Percentiles rank a stretch among this genome's conserved stretches.
These are phyloP conservation scores for Onthophagus sagittarius DNA, from an alignment of 2,888 invertebrate species.

Conservation along the genomic window DNA sequence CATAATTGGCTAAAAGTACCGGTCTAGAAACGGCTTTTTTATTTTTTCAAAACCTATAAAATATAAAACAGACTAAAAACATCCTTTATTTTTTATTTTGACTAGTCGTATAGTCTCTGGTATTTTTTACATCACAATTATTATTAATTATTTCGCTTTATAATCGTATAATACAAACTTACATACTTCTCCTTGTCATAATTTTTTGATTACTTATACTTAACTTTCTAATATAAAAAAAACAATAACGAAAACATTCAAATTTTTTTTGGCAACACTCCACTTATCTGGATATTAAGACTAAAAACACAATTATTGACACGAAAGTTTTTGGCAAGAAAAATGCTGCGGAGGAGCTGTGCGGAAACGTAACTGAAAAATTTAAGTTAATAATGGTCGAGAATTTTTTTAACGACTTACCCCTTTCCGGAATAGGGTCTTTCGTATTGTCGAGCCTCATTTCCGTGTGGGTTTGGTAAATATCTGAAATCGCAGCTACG, in stretches of 20 bases:
- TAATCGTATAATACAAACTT: neutral
- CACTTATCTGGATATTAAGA: conserved; percentile 20
- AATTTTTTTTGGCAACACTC: neutral
- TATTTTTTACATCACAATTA: conserved; percentile 7
- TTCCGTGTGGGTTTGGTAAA: conserved; percentile 66
- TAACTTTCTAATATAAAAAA: neutral
- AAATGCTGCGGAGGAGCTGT: neutral
- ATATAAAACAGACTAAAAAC: conserved; percentile 19
- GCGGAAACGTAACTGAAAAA: conserved; percentile 22
- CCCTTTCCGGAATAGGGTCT: conserved; percentile 77
- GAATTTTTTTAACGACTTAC: conserved; percentile 46
- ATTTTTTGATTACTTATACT: conserved; percentile 5
- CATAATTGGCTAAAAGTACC: neutral
- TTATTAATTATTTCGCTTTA: neutral
- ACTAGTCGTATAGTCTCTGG: conserved; percentile 10
- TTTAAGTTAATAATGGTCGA: neutral
- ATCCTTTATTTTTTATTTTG: neutral
- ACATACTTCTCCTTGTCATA: neutral
- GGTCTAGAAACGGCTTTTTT: neutral
- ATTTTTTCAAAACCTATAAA: conserved; percentile 19
- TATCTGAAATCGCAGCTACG: conserved; percentile 64
- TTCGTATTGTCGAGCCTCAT: conserved; percentile 67
- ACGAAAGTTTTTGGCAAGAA: neutral
- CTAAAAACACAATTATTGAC: conserved; percentile 2
- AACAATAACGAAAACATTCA: conserved; percentile 3